Evolutionary conservation across 2,113 vertebrate genomes (phyloP).

Genomic region (Tragelaphus buxtoni): DNA sequence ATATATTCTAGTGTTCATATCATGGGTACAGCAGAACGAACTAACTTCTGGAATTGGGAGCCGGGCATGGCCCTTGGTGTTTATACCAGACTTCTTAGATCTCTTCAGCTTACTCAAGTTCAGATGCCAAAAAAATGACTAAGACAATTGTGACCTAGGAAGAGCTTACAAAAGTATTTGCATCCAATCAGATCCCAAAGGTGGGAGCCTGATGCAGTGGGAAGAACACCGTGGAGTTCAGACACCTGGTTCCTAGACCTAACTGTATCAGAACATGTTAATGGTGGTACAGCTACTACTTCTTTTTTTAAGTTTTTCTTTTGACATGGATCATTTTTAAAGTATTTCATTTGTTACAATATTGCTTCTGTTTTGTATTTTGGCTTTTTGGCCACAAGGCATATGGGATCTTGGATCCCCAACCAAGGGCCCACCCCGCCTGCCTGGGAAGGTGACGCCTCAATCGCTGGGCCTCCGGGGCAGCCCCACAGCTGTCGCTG

Average conservation of each 20-base stretch:
- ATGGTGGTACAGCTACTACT: background rate
- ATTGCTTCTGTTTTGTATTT: background rate
- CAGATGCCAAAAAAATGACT: background rate
- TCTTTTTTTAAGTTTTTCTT: background rate
- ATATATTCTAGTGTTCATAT: background rate
- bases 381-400: background rate
- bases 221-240: background rate
- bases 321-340: background rate
- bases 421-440: background rate
- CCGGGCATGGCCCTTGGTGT: background rate
- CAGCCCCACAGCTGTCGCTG: background rate
- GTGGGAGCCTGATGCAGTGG: background rate
- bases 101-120: background rate
- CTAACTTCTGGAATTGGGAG: background rate
- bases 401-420: background rate
- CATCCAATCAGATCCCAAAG: background rate
- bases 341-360: background rate
- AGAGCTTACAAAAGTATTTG: background rate
- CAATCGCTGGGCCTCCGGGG: fast-evolving
- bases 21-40: background rate
- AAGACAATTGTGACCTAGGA: background rate
- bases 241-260: background rate
- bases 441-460: background rate
- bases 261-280: background rate
- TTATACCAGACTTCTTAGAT: background rate